Percentiles rank a stretch among this genome's conserved stretches.
Conservation (phyloP, 1,140 invertebrate species). For the Antheraea mylitta region DNA sequence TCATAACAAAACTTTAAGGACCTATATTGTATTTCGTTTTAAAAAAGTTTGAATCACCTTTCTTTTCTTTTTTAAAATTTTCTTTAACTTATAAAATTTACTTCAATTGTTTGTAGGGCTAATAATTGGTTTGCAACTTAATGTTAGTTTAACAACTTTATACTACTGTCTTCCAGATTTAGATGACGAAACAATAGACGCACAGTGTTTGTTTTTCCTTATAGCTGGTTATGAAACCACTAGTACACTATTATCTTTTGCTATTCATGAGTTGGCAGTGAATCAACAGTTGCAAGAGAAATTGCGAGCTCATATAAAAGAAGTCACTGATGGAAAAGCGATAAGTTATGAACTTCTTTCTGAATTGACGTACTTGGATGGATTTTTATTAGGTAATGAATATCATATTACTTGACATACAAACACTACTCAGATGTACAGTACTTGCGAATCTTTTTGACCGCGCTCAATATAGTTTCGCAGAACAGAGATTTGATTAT, state of each 20-base stretch:
- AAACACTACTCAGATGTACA: too few species aligned
- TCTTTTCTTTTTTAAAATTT: too few species aligned
- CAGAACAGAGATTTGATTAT: too few species aligned
- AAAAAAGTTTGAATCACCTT: too few species aligned
- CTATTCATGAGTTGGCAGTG: constrained; percentile 80
- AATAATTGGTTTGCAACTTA: background rate
- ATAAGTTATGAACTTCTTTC: constrained; percentile 79
- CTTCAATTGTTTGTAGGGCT: background rate
- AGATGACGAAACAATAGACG: constrained; percentile 69
- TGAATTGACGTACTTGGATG: constrained; percentile 79
- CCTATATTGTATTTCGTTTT: too few species aligned
- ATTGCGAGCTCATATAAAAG: constrained; percentile 80
- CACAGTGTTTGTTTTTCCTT: constrained; percentile 68
- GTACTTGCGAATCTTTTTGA: too few species aligned
- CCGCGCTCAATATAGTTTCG: too few species aligned
- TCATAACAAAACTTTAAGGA: too few species aligned
- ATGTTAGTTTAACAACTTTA: background rate
- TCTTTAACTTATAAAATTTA: too few species aligned
- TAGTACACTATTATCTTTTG: constrained; percentile 78
- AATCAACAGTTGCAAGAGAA: constrained; percentile 82
- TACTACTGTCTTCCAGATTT: constrained; percentile 46
- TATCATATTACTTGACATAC: background rate
- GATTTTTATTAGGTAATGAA: constrained; percentile 68
- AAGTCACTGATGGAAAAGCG: constrained; percentile 66
- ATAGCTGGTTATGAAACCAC: constrained; percentile 77